Conservation (phyloP, 2,113 vertebrate species). For the Charadrius vociferus region DNA sequence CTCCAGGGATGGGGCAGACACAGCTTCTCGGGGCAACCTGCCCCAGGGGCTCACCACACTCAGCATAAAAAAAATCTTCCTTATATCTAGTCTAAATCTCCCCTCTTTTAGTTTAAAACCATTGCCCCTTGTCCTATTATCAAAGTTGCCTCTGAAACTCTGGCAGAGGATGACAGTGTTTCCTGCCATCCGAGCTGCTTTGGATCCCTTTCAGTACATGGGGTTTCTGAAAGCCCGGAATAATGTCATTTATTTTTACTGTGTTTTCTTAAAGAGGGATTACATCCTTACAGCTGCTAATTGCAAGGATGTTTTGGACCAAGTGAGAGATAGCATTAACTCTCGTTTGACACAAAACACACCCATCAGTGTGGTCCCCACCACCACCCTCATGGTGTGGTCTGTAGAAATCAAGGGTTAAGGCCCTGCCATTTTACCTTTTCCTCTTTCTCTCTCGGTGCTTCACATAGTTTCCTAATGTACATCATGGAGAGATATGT, state of each 20-base stretch:
- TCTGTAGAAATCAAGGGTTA: background rate
- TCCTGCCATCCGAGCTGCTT: background rate
- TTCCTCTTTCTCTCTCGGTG: constrained; percentile 55
- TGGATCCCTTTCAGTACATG: background rate
- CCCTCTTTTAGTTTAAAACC: background rate
- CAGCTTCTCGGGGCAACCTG: background rate
- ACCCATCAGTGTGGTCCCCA: constrained; percentile 28
- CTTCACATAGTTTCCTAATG: constrained; percentile 64
- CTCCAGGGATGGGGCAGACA: background rate
- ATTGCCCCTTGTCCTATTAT: background rate
- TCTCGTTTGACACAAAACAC: background rate
- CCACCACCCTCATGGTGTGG: constrained; percentile 57
- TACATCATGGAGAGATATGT: constrained; percentile 62
- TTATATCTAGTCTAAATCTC: background rate
- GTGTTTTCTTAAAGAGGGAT: background rate
- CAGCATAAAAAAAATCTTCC: fast-evolving
- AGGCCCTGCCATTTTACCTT: constrained; percentile 49
- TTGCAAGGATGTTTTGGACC: background rate
- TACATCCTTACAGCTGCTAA: background rate
- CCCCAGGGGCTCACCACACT: background rate
- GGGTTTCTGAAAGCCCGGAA: background rate
- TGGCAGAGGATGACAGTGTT: background rate
- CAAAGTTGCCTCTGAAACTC: background rate
- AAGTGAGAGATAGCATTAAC: background rate
- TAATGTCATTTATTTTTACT: background rate